These are phyloP conservation scores for Darevskia mixta DNA, from an alignment of 2,797 vertebrate genomes.

Conservation along the genomic window DNA sequence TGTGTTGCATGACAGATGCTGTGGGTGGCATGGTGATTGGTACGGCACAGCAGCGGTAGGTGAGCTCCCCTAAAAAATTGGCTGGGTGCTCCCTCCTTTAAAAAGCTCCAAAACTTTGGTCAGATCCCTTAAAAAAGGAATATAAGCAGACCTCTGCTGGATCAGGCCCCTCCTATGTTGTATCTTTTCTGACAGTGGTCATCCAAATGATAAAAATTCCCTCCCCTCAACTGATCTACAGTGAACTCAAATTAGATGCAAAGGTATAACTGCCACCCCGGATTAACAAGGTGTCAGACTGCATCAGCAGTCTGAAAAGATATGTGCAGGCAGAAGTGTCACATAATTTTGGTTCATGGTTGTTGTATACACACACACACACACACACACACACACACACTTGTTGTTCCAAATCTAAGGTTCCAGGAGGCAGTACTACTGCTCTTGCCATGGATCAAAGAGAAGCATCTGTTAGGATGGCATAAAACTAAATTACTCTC, in stretches of 20 bases:
- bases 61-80: too few relatives aligned
- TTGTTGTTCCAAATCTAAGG: not conserved
- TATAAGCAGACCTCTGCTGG: too few relatives aligned
- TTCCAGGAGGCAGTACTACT: not conserved
- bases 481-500: constrained; percentile 13
- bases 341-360: not conserved
- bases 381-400: too few relatives aligned
- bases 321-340: not conserved
- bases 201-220: not conserved
- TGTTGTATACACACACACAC: too few relatives aligned
- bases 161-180: too few relatives aligned
- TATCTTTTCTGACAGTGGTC: too few relatives aligned
- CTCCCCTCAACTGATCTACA: not conserved
- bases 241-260: not conserved
- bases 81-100: too few relatives aligned
- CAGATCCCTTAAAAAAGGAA: too few relatives aligned
- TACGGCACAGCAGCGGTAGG: too few relatives aligned
- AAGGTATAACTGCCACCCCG: not conserved
- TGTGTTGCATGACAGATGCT: too few relatives aligned
- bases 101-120: too few relatives aligned
- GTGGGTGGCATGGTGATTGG: too few relatives aligned
- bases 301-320: not conserved
- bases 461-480: constrained; percentile 4
- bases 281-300: not conserved
- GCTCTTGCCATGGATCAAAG: not conserved